Base-by-base conservation (phyloP, 2,113 vertebrate genomes). In the Cichladusa arquata region DNA sequence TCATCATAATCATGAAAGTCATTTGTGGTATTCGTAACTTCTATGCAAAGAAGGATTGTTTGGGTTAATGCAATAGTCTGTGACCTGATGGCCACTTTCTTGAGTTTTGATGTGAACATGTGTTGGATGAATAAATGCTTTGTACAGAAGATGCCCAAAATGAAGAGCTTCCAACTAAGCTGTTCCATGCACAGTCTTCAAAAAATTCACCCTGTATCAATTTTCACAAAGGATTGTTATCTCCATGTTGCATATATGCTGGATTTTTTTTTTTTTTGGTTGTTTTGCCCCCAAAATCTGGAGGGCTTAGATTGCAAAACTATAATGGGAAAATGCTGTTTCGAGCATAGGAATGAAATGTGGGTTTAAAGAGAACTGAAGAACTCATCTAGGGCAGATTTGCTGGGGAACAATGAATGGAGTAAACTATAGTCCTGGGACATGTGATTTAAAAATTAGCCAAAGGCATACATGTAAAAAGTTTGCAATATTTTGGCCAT, bases 261-360 rank as follows among this genome's bases (percentile, higher is more conserved):
- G 22, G 13, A 22, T 48, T 90, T 83, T 22, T 10, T 8, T 22
- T 10, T 8, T 76, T 54, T 72, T 36, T 6, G 36, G 8, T 40
- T 84, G 6, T 8, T 91, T 82, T 91, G 8, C 2, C 6, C 9
- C 3, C 2, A 44, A 45, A 48, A 71, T 48, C 14, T 61, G 22
- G 12, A 88, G 2, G 10, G 4, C 4, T 47, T 56, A 56, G 11
- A 48, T 1, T 60, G 7, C 6, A 82, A 74, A 94, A 50, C 5
- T 34, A 2, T 2, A 0, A 4, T 9, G 4, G 23, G 18, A 66
- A 83, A 61, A 56, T 2, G 2, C 5, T 73, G 4, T 19, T 62
- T 74, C 12, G 48, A 47, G 3, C 12, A n/a, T 18, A 24, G 14
- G 8, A 82, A 48, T 36, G 7, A 85, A 95, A 77, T 15, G 15